phyloP scores from a whole-genome alignment of 2,113 vertebrate genomes.

The Sclerurus mexicanus region DNA sequence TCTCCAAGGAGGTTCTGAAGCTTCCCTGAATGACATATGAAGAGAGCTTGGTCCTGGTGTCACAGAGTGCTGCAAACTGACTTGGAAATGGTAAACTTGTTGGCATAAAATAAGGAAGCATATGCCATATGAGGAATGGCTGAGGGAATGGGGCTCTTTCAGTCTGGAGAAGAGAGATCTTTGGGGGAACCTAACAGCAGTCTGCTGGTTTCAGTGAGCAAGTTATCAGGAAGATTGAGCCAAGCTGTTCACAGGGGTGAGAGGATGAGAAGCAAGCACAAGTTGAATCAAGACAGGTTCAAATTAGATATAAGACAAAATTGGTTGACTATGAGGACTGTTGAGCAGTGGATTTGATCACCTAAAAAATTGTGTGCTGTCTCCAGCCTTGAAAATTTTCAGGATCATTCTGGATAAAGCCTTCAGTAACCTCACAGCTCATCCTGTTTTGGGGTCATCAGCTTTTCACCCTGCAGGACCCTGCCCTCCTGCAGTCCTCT shows the following conservation, averaged over 20 bases:
- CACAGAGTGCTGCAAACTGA: not conserved
- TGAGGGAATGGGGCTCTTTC: not conserved
- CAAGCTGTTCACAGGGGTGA: not conserved
- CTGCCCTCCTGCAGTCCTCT: not conserved
- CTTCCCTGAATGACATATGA: not conserved
- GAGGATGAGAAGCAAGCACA: not conserved
- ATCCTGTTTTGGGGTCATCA: not conserved
- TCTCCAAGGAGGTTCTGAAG: not conserved
- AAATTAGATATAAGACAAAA: not conserved
- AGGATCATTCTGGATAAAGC: not conserved
- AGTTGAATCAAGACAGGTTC: not conserved
- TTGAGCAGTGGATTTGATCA: not conserved
- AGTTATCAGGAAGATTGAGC: not conserved
- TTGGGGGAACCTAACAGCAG: not conserved
- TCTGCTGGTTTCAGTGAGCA: not conserved
- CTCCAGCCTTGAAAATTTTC: not conserved
- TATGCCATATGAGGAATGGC: not conserved
- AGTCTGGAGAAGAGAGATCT: not conserved
- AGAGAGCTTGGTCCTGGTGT: not conserved
- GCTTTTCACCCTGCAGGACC: not conserved
- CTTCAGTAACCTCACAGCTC: not conserved
- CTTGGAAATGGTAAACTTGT: not conserved
- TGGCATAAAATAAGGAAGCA: not conserved
- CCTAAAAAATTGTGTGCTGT: not conserved
- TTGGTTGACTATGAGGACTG: not conserved